These are phyloP conservation scores for Acleris emargana DNA, from an alignment of 2,888 invertebrate species.

Conservation along the genomic window DNA sequence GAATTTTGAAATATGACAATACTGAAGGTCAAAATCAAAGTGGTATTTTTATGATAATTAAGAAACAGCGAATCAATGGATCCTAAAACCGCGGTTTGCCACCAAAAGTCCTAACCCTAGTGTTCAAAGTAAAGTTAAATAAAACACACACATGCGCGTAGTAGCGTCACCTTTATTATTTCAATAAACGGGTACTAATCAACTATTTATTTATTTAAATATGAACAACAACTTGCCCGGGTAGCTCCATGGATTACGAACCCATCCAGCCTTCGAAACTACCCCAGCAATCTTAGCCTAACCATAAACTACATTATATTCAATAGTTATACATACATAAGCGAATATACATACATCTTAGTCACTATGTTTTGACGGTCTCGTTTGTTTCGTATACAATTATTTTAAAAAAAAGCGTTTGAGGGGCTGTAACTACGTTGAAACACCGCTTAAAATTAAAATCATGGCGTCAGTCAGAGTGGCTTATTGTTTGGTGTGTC, in stretches of 20 bases:
- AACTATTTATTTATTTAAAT: slow-evolving; percentile 44
- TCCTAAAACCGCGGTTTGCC: too few species aligned
- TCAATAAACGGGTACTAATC: slow-evolving; percentile 46
- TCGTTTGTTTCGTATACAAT: slow-evolving; percentile 34
- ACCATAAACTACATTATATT: slow-evolving; percentile 34
- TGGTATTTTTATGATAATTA: too few species aligned
- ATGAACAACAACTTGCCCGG: slow-evolving; percentile 53
- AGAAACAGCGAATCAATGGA: too few species aligned
- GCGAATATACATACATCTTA: slow-evolving; percentile 42
- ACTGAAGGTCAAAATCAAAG: too few species aligned
- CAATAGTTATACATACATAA: slow-evolving; percentile 39
- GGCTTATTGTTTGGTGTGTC: slow-evolving; percentile 49
- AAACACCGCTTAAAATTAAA: slow-evolving; percentile 20
- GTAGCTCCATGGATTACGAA: slow-evolving; percentile 63
- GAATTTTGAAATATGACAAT: too few species aligned
- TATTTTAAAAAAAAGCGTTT: slow-evolving; percentile 5
- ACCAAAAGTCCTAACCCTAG: too few species aligned
- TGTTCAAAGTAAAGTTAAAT: slow-evolving; percentile 23
- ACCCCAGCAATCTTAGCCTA: slow-evolving; percentile 50
- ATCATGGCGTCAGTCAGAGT: slow-evolving; percentile 22
- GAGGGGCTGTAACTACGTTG: slow-evolving; percentile 26
- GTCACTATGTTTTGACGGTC: slow-evolving; percentile 33
- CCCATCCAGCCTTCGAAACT: slow-evolving; percentile 75
- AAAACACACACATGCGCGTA: slow-evolving; percentile 36
- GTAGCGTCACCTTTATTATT: slow-evolving; percentile 47